Evolutionary conservation across 2,113 vertebrate species (phyloP), one percentile per base, ranked within the genome.

Genomic region (Garra rufa): DNA sequence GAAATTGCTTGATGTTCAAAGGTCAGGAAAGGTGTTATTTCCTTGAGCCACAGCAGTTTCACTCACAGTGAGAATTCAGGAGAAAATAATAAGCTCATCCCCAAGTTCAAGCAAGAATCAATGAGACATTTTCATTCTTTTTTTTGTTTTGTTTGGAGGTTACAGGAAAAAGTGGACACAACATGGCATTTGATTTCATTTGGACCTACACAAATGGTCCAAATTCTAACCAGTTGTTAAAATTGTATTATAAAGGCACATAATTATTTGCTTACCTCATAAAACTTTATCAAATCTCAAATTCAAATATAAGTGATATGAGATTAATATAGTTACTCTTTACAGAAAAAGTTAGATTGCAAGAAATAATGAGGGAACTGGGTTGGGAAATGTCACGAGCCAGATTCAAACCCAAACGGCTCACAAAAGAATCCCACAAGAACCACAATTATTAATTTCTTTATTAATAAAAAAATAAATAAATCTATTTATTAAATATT

Each of bases 1-100:
- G 83, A 79, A 79, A 48, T 67, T 26, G 5, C 41, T 46, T 21
- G 1, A 15, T 11, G 34, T 78, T 78, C 77, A 48, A 80, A 80
- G 24, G 48, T 44, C 76, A 79, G 26, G 41, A 71, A 14, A 14
- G 13, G 70, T 11, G 8, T 69, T 38, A 59, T 78, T 41, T 78
- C 28, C 1, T 63, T 65, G 9, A 80, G n/a, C 43, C 24, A n/a
- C 28, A 65, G 17, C 19, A 48, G 52, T 26, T 75, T 28, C 17
- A 75, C 71, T 24, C 41, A 10, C 46, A 34, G 13, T 44, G 44
- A 80, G 17, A n/a, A 24, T 21, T 67, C 26, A 63, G 21, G 15
- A 67, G 9, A 5, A 15, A 43, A 46, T n/a, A n/a, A n/a, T n/a
- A n/a, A n/a, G n/a, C n/a, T n/a, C n/a, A n/a, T n/a, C n/a, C n/a